Conservation (phyloP, 2,113 vertebrate genomes). For the Cnemophilus loriae region DNA sequence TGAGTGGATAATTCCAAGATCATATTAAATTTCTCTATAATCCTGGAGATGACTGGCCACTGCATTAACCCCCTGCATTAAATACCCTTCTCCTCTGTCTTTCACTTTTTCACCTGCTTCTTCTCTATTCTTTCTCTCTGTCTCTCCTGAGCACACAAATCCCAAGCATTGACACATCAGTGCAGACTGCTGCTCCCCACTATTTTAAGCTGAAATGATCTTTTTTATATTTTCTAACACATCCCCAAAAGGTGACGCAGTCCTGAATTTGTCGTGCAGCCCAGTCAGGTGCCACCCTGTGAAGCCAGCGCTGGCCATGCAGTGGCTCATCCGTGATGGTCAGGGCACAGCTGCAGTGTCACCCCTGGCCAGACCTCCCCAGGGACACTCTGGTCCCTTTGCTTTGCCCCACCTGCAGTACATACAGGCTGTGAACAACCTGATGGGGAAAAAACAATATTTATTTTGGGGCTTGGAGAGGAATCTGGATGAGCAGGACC, state of each 20-base stretch:
- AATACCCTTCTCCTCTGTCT: not conserved
- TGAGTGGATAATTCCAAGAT: not conserved
- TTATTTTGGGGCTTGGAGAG: not conserved
- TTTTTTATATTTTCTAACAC: not conserved
- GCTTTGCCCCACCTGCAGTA: not conserved
- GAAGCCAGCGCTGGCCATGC: not conserved
- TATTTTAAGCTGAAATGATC: not conserved
- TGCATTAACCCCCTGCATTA: constrained; percentile 1
- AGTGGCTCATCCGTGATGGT: rapidly evolving
- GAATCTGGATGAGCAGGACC: not conserved
- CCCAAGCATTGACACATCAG: rapidly evolving
- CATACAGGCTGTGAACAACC: not conserved
- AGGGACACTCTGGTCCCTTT: not conserved
- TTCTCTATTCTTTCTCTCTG: not conserved
- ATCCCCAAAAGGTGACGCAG: not conserved
- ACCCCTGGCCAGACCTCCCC: not conserved
- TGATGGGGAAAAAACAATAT: not conserved
- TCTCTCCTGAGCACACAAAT: not conserved
- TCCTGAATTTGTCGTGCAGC: not conserved
- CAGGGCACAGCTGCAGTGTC: not conserved
- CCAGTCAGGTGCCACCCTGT: not conserved
- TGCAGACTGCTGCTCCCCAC: not conserved
- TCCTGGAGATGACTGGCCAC: not conserved
- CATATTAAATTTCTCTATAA: not conserved
- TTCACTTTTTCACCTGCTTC: not conserved